These are phyloP conservation scores for Sminthurinus signatus DNA, from an alignment of 1,140 invertebrate genomes.

Conservation along the genomic window DNA sequence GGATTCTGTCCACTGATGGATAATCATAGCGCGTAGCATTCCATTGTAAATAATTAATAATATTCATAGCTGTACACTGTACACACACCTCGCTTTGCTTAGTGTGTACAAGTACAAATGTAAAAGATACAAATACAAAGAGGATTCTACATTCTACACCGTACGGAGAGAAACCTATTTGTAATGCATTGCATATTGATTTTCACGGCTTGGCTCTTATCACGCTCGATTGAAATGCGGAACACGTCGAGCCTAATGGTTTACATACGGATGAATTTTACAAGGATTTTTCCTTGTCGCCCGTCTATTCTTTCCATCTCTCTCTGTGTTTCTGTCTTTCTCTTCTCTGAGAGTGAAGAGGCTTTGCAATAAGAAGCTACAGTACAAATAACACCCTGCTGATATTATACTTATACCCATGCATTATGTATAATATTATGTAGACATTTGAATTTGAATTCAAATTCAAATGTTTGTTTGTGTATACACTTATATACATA, in stretches of 20 bases:
- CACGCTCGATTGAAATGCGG: slow-evolving; percentile 24
- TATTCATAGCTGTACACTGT: slow-evolving; percentile 5
- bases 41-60: slow-evolving; percentile 3
- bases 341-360: too few relatives aligned
- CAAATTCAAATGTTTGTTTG: not conserved
- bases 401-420: too few relatives aligned
- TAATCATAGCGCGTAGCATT: too few relatives aligned
- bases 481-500: not conserved
- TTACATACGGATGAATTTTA: slow-evolving; percentile 30
- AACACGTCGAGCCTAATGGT: slow-evolving; percentile 29
- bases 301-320: slow-evolving; percentile 1
- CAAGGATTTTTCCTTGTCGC: slow-evolving; percentile 23
- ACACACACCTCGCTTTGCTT: too few relatives aligned
- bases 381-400: too few relatives aligned
- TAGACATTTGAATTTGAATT: not conserved
- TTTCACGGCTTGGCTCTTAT: slow-evolving; percentile 24
- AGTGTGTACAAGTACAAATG: not conserved
- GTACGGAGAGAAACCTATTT: not conserved
- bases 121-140: too few relatives aligned
- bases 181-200: slow-evolving; percentile 32
- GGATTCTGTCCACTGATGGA: slow-evolving; percentile 7
- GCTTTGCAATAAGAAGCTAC: too few relatives aligned
- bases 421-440: too few relatives aligned
- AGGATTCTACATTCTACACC: too few relatives aligned
- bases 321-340: not conserved